Conservation (phyloP, 2,888 invertebrate species). For the Drosophila acutilabella region DNA sequence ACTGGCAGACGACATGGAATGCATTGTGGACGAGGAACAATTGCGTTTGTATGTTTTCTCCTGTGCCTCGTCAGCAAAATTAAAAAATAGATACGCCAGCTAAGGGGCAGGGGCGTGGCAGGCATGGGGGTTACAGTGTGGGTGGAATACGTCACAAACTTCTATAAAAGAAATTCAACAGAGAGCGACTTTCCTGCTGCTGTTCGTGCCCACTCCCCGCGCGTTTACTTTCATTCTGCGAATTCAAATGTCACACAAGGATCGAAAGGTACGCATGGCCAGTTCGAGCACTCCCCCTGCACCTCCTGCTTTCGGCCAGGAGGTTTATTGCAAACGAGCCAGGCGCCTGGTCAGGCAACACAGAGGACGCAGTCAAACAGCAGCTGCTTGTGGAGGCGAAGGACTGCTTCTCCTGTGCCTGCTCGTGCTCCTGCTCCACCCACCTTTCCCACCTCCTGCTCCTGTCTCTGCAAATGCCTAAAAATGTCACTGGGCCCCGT, state of each 20-base stretch:
- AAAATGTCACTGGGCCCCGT: constrained; percentile 75
- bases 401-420: neutral
- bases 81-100: constrained; percentile 77
- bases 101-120: neutral
- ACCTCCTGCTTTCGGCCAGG: constrained; percentile 30
- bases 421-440: no score
- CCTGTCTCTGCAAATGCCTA: constrained; percentile 53
- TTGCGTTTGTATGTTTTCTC: constrained; percentile 77
- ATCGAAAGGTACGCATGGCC: constrained; percentile 78
- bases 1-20: constrained; percentile 59
- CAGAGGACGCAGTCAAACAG: constrained; percentile 50
- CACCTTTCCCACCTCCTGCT: neutral
- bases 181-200: neutral
- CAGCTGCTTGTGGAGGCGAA: constrained; percentile 66
- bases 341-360: constrained; percentile 11
- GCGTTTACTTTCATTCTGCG: constrained; percentile 50
- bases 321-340: constrained; percentile 73
- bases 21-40: constrained; percentile 76
- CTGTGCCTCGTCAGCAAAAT: constrained; percentile 78
- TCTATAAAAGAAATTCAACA: constrained; percentile 62
- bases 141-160: constrained; percentile 45
- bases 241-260: constrained; percentile 81
- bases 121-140: neutral
- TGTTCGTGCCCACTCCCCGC: neutral
- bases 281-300: constrained; percentile 36